Conservation (phyloP, 2,113 vertebrate species). For the Meleagris gallopavo region DNA sequence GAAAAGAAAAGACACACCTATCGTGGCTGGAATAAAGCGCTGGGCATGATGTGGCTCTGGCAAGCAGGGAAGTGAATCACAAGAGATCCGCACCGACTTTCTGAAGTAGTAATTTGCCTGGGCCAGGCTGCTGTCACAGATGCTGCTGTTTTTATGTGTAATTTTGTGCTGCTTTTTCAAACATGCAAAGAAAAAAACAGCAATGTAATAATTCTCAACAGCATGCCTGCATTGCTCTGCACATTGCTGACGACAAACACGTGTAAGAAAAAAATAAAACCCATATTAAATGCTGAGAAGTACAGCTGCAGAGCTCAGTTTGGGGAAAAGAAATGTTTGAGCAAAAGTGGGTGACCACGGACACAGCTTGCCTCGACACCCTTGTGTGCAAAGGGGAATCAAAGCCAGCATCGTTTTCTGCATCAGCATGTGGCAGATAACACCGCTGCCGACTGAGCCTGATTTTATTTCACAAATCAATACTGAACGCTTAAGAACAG, state of each 20-base stretch:
- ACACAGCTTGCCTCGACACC: background rate
- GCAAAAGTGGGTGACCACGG: background rate
- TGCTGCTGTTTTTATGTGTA: background rate
- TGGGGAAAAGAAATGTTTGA: background rate
- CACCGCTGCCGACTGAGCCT: accelerated
- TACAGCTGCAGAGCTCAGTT: background rate
- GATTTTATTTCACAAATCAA: slow-evolving; percentile 24
- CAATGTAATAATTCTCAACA: background rate
- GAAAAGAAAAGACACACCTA: slow-evolving; percentile 62
- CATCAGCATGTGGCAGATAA: background rate
- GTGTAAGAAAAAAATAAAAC: background rate
- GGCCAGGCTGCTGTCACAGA: slow-evolving; percentile 37
- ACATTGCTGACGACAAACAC: background rate
- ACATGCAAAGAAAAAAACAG: background rate
- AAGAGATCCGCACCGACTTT: background rate
- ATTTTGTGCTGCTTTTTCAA: slow-evolving; percentile 12
- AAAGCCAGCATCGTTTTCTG: background rate
- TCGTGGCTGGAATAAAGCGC: slow-evolving; percentile 21
- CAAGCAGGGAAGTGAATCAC: slow-evolving; percentile 42
- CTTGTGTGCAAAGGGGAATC: background rate
- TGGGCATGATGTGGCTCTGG: slow-evolving; percentile 47
- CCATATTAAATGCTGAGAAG: background rate
- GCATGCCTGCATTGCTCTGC: background rate
- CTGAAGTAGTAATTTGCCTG: slow-evolving; percentile 43
- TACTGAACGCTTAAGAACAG: background rate